A percentile compares a stretch with the other conserved stretches of the same genome.
Evolutionary conservation across 2,113 vertebrate species (phyloP).

Genomic region (Brachypteracias leptosomus): DNA sequence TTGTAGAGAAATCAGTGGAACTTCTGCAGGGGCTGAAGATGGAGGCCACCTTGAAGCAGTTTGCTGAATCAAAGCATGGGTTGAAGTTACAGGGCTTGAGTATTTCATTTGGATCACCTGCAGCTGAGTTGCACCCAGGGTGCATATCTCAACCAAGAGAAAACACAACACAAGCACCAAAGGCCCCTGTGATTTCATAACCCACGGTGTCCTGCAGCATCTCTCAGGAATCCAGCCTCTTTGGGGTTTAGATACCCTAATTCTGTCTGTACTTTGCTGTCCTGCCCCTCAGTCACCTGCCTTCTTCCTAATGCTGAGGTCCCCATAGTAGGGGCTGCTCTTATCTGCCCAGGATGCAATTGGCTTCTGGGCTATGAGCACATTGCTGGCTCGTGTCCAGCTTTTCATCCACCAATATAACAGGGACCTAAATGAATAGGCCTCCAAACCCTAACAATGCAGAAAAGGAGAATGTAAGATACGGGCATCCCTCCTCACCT

Average conservation of each 20-base stretch:
- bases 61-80: background rate
- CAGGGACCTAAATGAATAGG: background rate
- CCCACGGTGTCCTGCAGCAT: background rate
- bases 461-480: background rate
- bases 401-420: too few relatives aligned
- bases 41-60: background rate
- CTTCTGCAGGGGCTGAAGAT: background rate
- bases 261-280: background rate
- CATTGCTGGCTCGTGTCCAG: too few relatives aligned
- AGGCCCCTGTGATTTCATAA: background rate
- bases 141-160: background rate
- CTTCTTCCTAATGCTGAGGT: rapidly evolving
- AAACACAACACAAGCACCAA: background rate
- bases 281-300: background rate
- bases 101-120: background rate
- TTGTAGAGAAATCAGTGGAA: background rate
- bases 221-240: background rate
- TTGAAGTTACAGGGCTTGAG: background rate
- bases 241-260: background rate
- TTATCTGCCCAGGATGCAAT: too few relatives aligned
- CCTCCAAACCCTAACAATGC: background rate
- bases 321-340: background rate
- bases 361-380: too few relatives aligned
- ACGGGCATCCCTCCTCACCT: background rate
- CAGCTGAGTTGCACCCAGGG: background rate